A percentile compares a stretch with the other conserved stretches of the same genome.
These are phyloP conservation scores for Patella depressa DNA, from an alignment of 2,888 invertebrate species.

Conservation along the genomic window DNA sequence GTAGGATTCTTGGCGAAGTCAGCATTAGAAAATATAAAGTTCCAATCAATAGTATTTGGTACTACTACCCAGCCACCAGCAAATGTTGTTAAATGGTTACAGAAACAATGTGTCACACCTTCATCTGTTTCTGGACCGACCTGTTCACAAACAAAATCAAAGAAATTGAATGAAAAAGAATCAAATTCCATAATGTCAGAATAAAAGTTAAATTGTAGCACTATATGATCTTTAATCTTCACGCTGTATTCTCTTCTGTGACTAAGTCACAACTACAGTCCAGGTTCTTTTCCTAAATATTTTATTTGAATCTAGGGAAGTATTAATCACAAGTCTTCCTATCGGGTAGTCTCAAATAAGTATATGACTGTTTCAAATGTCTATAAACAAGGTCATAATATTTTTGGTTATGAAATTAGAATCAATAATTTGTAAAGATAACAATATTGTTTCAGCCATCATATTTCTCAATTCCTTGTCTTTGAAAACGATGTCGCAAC, in stretches of 20 bases:
- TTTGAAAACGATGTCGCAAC: no score
- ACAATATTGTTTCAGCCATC: no score
- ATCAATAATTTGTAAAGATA: no score
- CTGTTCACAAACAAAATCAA: slow-evolving; percentile 29
- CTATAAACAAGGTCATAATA: no score
- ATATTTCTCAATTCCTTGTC: no score
- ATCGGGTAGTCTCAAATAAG: no score
- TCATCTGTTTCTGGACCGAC: slow-evolving; percentile 48
- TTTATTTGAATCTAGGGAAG: no score
- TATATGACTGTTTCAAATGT: no score
- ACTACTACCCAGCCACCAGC: slow-evolving; percentile 72
- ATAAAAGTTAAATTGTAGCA: not conserved
- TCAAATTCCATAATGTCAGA: not conserved
- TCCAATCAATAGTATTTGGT: slow-evolving; percentile 73
- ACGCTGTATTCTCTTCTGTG: not conserved
- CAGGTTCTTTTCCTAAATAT: no score
- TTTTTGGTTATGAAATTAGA: no score
- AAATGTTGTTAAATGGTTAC: slow-evolving; percentile 72
- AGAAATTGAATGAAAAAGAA: not conserved
- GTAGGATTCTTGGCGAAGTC: slow-evolving; percentile 72
- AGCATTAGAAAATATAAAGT: slow-evolving; percentile 72
- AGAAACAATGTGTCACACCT: slow-evolving; percentile 53
- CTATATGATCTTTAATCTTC: not conserved
- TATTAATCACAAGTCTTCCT: no score
- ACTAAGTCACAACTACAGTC: not conserved